Percentiles rank a stretch among this genome's conserved stretches.
Conservation (phyloP, 2,113 vertebrate species). For the Notarius quadriscutis region DNA sequence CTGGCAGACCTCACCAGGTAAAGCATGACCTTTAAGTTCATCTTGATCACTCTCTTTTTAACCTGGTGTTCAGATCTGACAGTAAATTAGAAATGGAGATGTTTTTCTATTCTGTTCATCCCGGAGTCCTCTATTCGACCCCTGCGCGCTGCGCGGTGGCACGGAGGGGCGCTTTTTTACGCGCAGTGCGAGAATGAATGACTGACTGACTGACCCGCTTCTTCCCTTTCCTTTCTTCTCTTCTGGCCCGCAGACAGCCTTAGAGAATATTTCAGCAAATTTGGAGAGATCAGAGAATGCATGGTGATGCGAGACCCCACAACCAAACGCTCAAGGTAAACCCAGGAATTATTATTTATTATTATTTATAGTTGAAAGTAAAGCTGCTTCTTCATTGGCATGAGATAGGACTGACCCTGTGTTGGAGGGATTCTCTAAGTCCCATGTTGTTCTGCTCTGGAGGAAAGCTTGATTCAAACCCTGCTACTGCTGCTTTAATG, state of each 20-base stretch:
- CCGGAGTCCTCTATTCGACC: conserved; percentile 84
- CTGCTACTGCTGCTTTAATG: conserved; percentile 69
- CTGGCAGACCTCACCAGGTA: conserved; percentile 81
- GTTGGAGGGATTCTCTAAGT: neutral
- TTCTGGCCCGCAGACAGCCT: conserved; percentile 90
- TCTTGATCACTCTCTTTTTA: neutral
- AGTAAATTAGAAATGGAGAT: neutral
- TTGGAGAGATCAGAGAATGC: conserved; percentile 99
- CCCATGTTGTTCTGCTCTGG: conserved; percentile 58
- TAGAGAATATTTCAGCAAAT: conserved; percentile 99
- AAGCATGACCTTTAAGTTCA: conserved; percentile 67
- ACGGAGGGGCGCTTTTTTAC: conserved; percentile 57
- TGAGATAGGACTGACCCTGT: neutral
- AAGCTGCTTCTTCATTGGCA: neutral
- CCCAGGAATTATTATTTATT: conserved; percentile 22
- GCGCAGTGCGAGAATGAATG: neutral
- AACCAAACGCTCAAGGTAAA: conserved; percentile 99
- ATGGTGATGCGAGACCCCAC: conserved; percentile 99
- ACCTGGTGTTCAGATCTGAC: neutral
- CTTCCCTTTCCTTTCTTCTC: conserved; percentile 41
- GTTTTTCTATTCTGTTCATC: neutral
- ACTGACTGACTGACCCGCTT: neutral
- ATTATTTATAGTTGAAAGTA: neutral
- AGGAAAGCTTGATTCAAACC: conserved; percentile 61
- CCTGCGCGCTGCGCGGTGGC: conserved; percentile 60